Base-by-base conservation (phyloP, 2,888 invertebrate genomes). In the Heliconius charithonia region DNA sequence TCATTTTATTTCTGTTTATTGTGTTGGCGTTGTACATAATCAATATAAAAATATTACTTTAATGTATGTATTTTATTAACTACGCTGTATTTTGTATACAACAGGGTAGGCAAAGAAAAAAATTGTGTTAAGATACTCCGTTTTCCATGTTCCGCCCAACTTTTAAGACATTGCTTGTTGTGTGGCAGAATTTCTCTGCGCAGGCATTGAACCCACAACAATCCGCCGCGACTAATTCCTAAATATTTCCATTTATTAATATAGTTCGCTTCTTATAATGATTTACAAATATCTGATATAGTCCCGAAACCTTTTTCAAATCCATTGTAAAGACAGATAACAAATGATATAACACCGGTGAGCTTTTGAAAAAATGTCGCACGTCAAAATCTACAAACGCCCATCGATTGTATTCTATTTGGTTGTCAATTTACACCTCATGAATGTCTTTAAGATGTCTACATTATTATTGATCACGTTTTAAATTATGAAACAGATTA, bases 351-450 rank as follows among this genome's bases (percentile, higher is more conserved):
- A 51, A 71, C 51, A 72, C 37, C 45, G 22, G 25, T 66, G 59
- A 56, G 72, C 25, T 63, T 41, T 13, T 25, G 41, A 77, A 75
- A 76, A 76, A 70, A 75, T 72, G 75, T 62, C 71, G 72, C 65
- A 74, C 69, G 67, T 73, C 78, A 80, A 51, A 59, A 6, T 75
- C 41, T 75, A 78, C 73, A 74, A 51, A 41, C 63, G 66, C 76
- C 63, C 73, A 76, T 81, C 77, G 77, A 80, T 81, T 79, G 77
- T 71, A 77, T 77, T 77, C 69, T 79, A 66, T 87, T 87, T 86
- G 82, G 84, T 85, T 86, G 85, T 85, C 86, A 86, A 88, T 89
- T 88, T 84, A 87, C 85, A 88, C 84, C 85, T 86, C 78, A 29
- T 81, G 82, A 78, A 80, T 41, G 76, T 79, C 69, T 77, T 82